These are phyloP conservation scores for Oceanodroma tethys DNA, from an alignment of 2,113 vertebrate genomes.

Conservation along the genomic window DNA sequence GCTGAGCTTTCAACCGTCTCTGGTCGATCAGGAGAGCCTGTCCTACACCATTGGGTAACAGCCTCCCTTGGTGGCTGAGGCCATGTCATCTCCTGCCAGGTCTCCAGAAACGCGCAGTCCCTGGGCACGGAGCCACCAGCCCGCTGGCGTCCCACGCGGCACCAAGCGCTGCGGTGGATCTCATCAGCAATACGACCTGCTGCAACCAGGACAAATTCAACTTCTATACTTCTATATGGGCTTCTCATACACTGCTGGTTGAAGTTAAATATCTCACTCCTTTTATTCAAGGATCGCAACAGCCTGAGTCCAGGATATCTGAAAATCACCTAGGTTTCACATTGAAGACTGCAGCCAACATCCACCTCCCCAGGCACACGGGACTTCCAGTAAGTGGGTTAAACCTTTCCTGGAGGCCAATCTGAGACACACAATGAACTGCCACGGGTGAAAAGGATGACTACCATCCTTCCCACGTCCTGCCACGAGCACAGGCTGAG, in stretches of 20 bases:
- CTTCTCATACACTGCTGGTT: neutral
- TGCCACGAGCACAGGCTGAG: neutral
- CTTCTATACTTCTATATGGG: neutral
- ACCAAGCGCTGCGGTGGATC: accelerated
- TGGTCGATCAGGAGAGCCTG: neutral
- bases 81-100: neutral
- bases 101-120: neutral
- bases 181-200: neutral
- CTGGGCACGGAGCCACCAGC: neutral
- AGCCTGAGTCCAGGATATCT: neutral
- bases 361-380: neutral
- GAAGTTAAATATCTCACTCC: neutral
- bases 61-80: neutral
- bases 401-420: neutral
- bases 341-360: neutral
- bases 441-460: neutral
- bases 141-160: accelerated
- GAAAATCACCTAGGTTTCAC: neutral
- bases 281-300: neutral
- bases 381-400: neutral
- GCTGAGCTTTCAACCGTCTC: neutral
- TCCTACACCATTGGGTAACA: neutral
- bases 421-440: neutral
- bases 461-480: neutral
- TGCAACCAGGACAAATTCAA: neutral